These are phyloP conservation scores for Coregonus sp. DNA, from an alignment of 2,797 vertebrate genomes.

Conservation along the genomic window DNA sequence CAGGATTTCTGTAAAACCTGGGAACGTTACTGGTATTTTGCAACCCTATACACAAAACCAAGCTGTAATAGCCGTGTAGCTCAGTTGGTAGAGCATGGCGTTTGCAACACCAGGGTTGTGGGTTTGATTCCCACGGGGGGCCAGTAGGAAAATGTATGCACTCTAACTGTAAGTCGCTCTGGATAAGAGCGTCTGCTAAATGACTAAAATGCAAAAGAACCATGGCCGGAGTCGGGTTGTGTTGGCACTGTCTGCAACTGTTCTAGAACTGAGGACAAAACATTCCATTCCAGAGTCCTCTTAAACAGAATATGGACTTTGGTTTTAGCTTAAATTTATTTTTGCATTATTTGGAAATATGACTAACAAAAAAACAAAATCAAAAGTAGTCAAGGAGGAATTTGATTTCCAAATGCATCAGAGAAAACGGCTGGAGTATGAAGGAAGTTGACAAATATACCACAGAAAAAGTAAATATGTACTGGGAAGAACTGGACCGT, in stretches of 20 bases:
- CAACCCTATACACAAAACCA: background rate
- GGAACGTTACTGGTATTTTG: too few relatives aligned
- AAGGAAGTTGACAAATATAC: constrained; percentile 36
- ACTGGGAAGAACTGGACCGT: constrained; percentile 56
- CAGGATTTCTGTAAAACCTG: background rate
- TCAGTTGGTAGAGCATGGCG: too few relatives aligned
- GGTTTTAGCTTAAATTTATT: constrained; percentile 67
- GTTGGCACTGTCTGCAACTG: background rate
- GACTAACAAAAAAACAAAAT: constrained; percentile 36
- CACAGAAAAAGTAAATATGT: constrained; percentile 25
- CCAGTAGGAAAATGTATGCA: too few relatives aligned
- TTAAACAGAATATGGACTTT: constrained; percentile 60
- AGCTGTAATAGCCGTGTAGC: background rate
- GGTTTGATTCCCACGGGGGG: too few relatives aligned
- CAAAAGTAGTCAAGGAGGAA: constrained; percentile 13
- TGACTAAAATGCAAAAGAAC: too few relatives aligned
- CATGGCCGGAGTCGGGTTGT: background rate
- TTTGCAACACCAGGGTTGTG: too few relatives aligned
- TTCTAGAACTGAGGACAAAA: background rate
- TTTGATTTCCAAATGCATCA: background rate
- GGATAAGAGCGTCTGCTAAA: too few relatives aligned
- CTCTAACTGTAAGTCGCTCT: too few relatives aligned
- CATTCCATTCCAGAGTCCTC: background rate
- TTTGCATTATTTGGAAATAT: constrained; percentile 45
- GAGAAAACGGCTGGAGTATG: background rate